phyloP scores from a whole-genome alignment of 2,888 invertebrate genomes.

The Tribolium freemani region DNA sequence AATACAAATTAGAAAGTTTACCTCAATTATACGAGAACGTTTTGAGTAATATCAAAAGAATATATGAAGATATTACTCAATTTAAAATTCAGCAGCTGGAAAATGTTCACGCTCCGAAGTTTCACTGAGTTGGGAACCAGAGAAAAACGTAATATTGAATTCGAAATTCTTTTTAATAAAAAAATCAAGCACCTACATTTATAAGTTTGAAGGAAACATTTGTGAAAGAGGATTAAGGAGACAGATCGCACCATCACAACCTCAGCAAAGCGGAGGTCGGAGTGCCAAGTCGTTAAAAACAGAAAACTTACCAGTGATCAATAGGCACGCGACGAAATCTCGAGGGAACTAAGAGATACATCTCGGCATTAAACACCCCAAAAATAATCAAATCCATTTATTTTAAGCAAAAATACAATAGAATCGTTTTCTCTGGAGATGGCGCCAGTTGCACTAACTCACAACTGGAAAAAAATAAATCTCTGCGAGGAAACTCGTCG shows the following conservation, averaged over 20 bases:
- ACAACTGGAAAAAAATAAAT: not conserved
- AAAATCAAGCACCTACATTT: conserved; percentile 53
- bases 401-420: not conserved
- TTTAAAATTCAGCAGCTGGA: conserved; percentile 53
- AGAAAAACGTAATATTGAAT: conserved; percentile 46
- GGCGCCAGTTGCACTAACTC: no score
- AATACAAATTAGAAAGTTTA: conserved; percentile 37
- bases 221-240: conserved; percentile 54
- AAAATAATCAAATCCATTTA: not conserved
- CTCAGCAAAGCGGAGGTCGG: conserved; percentile 39
- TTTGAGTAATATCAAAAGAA: conserved; percentile 45
- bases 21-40: conserved; percentile 42
- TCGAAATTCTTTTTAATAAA: conserved; percentile 49
- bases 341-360: not conserved
- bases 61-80: conserved; percentile 56
- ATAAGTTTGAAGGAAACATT: conserved; percentile 55
- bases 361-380: not conserved
- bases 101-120: conserved; percentile 46
- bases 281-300: conserved; percentile 51
- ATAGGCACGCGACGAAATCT: conserved; percentile 26
- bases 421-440: not conserved
- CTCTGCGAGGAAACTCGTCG: not conserved
- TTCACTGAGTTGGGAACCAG: conserved; percentile 25
- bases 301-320: conserved; percentile 46
- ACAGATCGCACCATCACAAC: conserved; percentile 49